Conservation (phyloP, 2,797 vertebrate genomes). For the Amblyraja radiata region DNA sequence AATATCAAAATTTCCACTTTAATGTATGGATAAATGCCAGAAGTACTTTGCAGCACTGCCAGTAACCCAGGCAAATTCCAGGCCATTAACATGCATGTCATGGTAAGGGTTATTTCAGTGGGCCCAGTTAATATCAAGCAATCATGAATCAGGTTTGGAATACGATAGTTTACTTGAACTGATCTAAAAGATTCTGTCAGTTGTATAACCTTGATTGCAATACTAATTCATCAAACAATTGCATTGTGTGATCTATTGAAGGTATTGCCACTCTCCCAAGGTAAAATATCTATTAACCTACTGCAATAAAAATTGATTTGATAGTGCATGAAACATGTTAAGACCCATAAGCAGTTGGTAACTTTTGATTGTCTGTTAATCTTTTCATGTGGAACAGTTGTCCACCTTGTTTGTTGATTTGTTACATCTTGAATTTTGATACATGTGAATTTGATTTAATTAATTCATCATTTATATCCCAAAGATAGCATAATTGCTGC, state of each 20-base stretch:
- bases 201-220: background rate
- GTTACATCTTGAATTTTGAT: background rate
- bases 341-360: conserved; percentile 31
- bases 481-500: background rate
- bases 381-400: background rate
- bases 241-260: background rate
- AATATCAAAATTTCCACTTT: too few species aligned
- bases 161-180: background rate
- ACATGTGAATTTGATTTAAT: background rate
- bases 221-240: background rate
- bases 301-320: background rate
- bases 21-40: too few species aligned
- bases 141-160: background rate
- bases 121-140: background rate
- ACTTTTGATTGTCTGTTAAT: conserved; percentile 4
- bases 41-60: too few species aligned
- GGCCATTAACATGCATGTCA: too few species aligned
- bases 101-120: background rate
- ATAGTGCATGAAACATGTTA: background rate
- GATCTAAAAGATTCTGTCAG: background rate
- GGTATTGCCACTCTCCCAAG: background rate
- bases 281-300: background rate
- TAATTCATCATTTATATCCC: conserved; percentile 4
- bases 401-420: conserved; percentile 26
- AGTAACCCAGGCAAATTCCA: too few species aligned